Evolutionary conservation across 92 coral and sea anemone genomes (phyloP).

Genomic region (Phymanthus crucifer): DNA sequence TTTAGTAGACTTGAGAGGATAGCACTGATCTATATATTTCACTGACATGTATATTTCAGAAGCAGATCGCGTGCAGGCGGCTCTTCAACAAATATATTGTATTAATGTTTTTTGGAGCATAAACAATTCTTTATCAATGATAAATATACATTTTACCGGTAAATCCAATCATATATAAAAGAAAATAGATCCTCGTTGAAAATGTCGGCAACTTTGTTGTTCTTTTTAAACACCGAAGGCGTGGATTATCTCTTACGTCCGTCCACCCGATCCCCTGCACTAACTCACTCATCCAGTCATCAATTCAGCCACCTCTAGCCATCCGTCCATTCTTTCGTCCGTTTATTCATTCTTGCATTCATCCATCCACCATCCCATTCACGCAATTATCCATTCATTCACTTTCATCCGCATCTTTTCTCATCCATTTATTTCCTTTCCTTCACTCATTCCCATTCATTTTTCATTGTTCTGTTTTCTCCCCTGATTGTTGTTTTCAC

Average conservation of each 20-base stretch:
- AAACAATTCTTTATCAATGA: neutral
- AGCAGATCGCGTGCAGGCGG: slow-evolving; percentile 1
- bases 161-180: neutral
- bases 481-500: neutral
- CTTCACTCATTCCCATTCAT: neutral
- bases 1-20: no score
- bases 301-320: neutral
- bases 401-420: neutral
- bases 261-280: neutral
- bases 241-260: neutral
- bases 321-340: neutral
- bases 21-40: no score
- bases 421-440: neutral
- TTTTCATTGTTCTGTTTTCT: neutral
- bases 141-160: neutral
- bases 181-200: no score
- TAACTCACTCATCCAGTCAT: neutral
- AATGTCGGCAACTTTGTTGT: no score
- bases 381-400: no score
- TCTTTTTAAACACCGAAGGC: no score
- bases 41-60: neutral
- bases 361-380: no score
- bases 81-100: neutral
- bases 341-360: neutral
- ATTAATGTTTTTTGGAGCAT: neutral